phyloP scores from a whole-genome alignment of 2,888 invertebrate genomes.

The Polyommatus iphigenia region DNA sequence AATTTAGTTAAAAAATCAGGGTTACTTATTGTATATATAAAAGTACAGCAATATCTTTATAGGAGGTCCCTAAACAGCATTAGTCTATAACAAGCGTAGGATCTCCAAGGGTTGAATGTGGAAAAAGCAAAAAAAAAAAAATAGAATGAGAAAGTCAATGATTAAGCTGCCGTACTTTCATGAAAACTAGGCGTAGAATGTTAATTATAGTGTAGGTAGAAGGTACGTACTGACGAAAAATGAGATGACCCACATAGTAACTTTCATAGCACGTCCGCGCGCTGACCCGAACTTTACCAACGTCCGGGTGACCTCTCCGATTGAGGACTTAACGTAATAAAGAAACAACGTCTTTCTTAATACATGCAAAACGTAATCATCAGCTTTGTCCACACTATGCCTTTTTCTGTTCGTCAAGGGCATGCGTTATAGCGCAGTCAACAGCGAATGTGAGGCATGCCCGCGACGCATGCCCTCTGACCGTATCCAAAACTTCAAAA shows the following conservation, averaged over 20 bases:
- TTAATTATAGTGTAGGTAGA: constrained; percentile 37
- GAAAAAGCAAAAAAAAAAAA: not conserved
- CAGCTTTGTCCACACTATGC: too few relatives aligned
- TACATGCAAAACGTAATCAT: not conserved
- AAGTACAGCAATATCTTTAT: too few relatives aligned
- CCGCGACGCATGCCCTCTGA: too few relatives aligned
- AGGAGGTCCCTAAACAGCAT: too few relatives aligned
- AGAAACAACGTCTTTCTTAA: not conserved
- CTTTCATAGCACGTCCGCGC: constrained; percentile 62
- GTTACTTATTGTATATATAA: too few relatives aligned
- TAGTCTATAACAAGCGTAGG: not conserved
- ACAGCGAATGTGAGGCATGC: too few relatives aligned
- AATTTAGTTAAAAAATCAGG: too few relatives aligned
- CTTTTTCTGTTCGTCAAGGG: too few relatives aligned
- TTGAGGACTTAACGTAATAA: constrained; percentile 34
- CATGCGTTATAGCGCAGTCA: too few relatives aligned
- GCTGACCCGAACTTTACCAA: constrained; percentile 50
- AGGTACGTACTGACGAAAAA: constrained; percentile 60
- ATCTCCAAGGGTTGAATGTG: not conserved
- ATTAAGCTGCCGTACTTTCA: not conserved
- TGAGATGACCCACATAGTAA: constrained; percentile 75
- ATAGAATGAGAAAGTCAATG: not conserved
- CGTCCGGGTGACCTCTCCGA: constrained; percentile 66
- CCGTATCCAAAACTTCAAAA: too few relatives aligned
- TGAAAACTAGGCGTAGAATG: not conserved